Conservation (phyloP, 2,113 vertebrate genomes). For the Chloropsis cyanopogon region DNA sequence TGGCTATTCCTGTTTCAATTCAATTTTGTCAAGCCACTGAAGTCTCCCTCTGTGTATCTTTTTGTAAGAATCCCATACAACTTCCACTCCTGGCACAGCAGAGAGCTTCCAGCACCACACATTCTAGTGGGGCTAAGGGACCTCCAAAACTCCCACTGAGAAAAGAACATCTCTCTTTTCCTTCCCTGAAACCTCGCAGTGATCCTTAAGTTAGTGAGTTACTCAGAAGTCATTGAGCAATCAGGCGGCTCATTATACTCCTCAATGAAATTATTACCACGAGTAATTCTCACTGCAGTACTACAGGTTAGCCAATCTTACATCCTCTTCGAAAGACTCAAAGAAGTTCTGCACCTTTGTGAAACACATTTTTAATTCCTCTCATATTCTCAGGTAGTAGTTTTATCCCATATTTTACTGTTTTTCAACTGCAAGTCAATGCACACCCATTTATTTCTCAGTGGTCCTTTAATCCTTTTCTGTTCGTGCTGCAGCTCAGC, state of each 20-base stretch:
- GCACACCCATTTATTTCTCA: not conserved
- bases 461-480: conserved; percentile 13
- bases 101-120: accelerated
- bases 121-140: not conserved
- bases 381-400: not conserved
- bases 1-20: not conserved
- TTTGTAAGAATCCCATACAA: not conserved
- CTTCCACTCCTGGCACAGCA: not conserved
- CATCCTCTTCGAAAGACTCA: not conserved
- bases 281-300: not conserved
- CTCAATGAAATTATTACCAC: not conserved
- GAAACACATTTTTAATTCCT: conserved; percentile 23
- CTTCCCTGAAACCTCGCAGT: not conserved
- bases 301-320: not conserved
- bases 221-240: not conserved
- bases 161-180: not conserved
- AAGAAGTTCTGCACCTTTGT: not conserved
- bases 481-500: not conserved
- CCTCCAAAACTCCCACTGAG: not conserved
- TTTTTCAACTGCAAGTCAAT: not conserved
- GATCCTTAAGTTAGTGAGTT: not conserved
- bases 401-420: conserved; percentile 1
- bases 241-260: not conserved
- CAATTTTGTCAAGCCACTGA: not conserved
- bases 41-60: not conserved